Evolutionary conservation across 2,797 vertebrate genomes (phyloP).

Genomic region (Gambusia yucatana): DNA sequence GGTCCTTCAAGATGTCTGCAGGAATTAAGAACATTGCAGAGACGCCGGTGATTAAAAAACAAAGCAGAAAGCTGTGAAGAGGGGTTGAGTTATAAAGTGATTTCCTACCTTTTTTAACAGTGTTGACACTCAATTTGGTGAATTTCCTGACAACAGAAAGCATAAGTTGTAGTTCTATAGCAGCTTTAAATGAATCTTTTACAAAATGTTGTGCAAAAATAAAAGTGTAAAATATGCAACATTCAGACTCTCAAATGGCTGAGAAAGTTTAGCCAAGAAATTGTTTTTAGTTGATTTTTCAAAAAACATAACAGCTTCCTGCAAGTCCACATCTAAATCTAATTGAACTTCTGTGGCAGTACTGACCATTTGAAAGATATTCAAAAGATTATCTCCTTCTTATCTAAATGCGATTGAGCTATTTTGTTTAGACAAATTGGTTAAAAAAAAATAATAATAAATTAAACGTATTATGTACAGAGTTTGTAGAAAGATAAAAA

Average conservation of each 20-base stretch:
- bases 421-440: background rate
- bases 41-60: background rate
- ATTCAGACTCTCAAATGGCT: background rate
- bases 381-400: background rate
- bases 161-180: background rate
- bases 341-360: background rate
- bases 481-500: background rate
- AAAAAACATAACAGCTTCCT: background rate
- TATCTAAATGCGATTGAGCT: background rate
- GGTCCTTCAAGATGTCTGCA: constrained; percentile 5
- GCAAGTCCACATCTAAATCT: background rate
- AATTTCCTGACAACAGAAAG: background rate
- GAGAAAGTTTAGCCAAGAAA: background rate
- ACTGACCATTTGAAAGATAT: background rate
- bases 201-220: background rate
- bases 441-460: too few species aligned
- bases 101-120: background rate
- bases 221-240: background rate
- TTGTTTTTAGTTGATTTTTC: background rate
- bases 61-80: background rate
- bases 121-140: background rate
- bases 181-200: background rate
- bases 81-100: background rate
- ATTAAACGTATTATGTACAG: background rate
- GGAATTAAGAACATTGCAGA: background rate